phyloP scores from a whole-genome alignment of 2,797 vertebrate genomes.

The Sandelia bainsii region DNA sequence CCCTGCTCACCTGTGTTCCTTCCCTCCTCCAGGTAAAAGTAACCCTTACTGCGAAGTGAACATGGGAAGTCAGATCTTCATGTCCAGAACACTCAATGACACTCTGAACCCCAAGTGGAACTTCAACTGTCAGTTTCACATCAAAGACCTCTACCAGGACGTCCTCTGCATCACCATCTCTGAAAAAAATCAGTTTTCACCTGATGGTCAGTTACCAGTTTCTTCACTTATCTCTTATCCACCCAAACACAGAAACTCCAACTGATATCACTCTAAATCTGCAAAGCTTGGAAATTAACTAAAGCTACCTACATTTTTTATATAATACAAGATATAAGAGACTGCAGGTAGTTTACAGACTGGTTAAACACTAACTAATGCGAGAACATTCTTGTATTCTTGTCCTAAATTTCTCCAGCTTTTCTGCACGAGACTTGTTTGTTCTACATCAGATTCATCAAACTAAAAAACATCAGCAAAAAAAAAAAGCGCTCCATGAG shows the following conservation, averaged over 20 bases:
- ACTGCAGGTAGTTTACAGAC: not conserved
- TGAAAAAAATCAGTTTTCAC: conserved; percentile 94
- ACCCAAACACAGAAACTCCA: not conserved
- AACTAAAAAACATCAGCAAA: no score
- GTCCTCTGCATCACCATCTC: conserved; percentile 96
- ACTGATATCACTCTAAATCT: not conserved
- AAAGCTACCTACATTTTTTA: not conserved
- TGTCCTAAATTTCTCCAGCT: no score
- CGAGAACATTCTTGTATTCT: no score
- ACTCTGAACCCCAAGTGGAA: conserved; percentile 97
- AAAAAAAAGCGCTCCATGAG: no score
- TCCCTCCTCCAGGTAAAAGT: conserved; percentile 88
- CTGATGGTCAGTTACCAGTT: conserved; percentile 88
- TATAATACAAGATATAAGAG: not conserved
- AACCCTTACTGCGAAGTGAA: conserved; percentile 97
- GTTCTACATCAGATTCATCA: no score
- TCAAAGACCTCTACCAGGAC: conserved; percentile 96
- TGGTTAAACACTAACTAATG: not conserved
- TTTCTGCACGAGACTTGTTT: no score
- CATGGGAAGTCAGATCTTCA: conserved; percentile 96
- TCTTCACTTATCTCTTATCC: not conserved
- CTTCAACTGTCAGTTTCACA: conserved; percentile 98
- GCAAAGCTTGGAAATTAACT: not conserved
- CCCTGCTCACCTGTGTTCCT: conserved; percentile 1
- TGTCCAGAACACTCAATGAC: conserved; percentile 92